Percentiles rank a stretch among this genome's conserved stretches.
Conservation (phyloP, 2,113 vertebrate species). For the Toxotes chatareus region DNA sequence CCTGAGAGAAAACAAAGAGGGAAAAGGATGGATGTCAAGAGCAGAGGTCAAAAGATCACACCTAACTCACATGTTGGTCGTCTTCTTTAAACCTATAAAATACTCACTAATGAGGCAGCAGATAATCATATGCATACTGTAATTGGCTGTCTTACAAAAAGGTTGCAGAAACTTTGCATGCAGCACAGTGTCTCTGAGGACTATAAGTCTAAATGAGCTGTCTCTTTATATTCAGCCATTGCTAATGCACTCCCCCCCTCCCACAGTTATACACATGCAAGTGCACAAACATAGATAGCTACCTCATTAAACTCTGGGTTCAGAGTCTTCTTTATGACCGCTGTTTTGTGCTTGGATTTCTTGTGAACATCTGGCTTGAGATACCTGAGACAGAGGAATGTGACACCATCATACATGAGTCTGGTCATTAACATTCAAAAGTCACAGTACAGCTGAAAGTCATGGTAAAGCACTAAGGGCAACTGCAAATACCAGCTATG, state of each 20-base stretch:
- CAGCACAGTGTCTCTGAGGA: not conserved
- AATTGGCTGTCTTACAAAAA: constrained; percentile 30
- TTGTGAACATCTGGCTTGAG: constrained; percentile 92
- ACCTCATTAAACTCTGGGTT: constrained; percentile 96
- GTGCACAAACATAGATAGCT: constrained; percentile 37
- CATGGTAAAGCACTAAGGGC: not conserved
- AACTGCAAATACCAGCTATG: constrained; percentile 5
- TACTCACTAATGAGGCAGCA: constrained; percentile 36
- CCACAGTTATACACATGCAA: constrained; percentile 6
- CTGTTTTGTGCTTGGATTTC: constrained; percentile 94
- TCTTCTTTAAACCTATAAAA: not conserved
- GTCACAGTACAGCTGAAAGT: not conserved
- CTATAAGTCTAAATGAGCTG: constrained; percentile 25
- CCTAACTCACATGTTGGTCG: not conserved
- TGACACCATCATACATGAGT: not conserved
- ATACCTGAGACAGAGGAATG: constrained; percentile 82
- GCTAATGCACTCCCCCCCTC: not conserved
- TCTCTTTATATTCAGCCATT: constrained; percentile 8
- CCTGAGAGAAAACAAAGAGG: constrained; percentile 73
- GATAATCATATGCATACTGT: constrained; percentile 6
- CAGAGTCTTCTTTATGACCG: constrained; percentile 92
- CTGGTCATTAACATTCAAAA: constrained; percentile 13
- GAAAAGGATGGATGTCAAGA: not conserved
- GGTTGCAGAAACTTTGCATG: constrained; percentile 17
- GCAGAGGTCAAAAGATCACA: constrained; percentile 32